These are phyloP conservation scores for Temnothorax nylanderi DNA, from an alignment of 1,140 invertebrate genomes.

Conservation along the genomic window DNA sequence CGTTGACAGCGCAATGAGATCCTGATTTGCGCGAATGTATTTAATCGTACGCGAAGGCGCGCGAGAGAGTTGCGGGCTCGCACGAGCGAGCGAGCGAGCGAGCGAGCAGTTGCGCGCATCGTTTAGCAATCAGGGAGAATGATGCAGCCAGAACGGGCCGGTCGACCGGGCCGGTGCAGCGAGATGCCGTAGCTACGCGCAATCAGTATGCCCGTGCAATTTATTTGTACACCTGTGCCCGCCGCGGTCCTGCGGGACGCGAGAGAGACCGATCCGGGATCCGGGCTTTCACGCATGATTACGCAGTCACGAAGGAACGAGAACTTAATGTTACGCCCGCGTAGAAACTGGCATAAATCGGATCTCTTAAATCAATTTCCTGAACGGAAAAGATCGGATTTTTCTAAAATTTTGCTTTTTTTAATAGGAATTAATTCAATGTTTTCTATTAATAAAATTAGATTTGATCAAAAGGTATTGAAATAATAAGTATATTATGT, in stretches of 20 bases:
- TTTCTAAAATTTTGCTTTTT: too few species aligned
- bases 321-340: background rate
- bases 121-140: conserved; percentile 79
- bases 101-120: conserved; percentile 76
- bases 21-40: conserved; percentile 72
- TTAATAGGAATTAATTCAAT: too few species aligned
- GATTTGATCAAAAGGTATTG: too few species aligned
- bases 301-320: background rate
- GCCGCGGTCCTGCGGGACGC: conserved; percentile 31
- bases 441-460: too few species aligned
- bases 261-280: conserved; percentile 65
- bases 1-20: conserved; percentile 77
- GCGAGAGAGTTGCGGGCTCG: conserved; percentile 59
- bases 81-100: conserved; percentile 72
- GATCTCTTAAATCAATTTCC: background rate
- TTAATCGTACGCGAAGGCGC: conserved; percentile 63
- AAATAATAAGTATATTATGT: too few species aligned
- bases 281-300: background rate
- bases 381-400: background rate
- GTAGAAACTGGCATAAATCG: background rate
- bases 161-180: conserved; percentile 47
- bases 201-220: conserved; percentile 69
- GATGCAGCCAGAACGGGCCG: conserved; percentile 76
- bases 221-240: conserved; percentile 76
- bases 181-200: conserved; percentile 51